Base-by-base conservation (phyloP, 2,113 vertebrate species). In the Brachionichthys hirsutus region DNA sequence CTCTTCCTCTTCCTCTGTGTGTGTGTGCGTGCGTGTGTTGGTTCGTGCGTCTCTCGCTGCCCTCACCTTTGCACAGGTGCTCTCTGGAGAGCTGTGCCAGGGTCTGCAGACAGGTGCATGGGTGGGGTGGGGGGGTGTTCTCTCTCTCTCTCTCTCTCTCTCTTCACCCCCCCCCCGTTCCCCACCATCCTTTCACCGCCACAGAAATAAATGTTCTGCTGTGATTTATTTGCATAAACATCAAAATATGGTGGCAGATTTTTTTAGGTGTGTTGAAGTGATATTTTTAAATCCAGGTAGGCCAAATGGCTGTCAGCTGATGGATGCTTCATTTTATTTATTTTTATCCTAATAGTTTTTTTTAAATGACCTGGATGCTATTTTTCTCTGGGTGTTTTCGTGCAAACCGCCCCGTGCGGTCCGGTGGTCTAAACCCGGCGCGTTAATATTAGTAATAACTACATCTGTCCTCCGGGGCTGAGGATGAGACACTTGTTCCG, bases 181-280 rank as follows among this genome's bases (percentile, higher is more conserved):
- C 8, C 11, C 41, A n/a, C 44, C 15, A 7, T 55, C 55, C 63
- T 60, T 63, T 58, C 12, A 30, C 60, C 24, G 62, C 46, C 51
- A 45, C 67, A 34, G 51, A 76, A 75, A 78, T 75, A 70, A 30
- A 30, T 30, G 24, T 30, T 30, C 70, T 83, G 73, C 72, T 71
- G 60, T 63, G 69, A 61, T 67, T 75, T 85, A 87, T 89, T 87
- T 82, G 78, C 83, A 82, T 85, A 76, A 62, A 83, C 77, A 80
- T 84, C 77, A 85, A 73, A 86, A 87, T 84, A 77, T 81, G 76
- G 57, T 72, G 54, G 75, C 36, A 35, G 50, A 51, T 56, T 55
- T 66, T 66, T 74, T 68, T 45, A 14, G 10, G 48, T 30, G 43
- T 22, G 55, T 54, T 69, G 52, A 74, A 65, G 77, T 61, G 77